Conservation (phyloP, 2,888 invertebrate species). For the Xylophagus ater region DNA sequence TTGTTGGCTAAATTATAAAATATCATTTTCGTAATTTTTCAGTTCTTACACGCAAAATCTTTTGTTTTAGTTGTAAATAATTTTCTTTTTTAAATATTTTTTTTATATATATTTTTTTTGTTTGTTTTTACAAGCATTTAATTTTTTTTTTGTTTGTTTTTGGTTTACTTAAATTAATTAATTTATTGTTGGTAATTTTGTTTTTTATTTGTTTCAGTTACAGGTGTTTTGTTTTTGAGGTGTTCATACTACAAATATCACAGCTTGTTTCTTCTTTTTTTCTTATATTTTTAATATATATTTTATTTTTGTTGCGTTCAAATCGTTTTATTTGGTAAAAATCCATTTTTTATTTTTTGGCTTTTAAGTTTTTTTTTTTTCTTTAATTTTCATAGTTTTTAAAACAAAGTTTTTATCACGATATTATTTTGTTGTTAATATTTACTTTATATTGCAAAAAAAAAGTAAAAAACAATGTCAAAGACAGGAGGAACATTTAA, state of each 20-base stretch:
- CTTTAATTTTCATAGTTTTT: slow-evolving; percentile 19
- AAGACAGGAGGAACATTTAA: no score
- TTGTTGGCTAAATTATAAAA: slow-evolving; percentile 5
- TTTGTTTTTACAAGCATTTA: slow-evolving; percentile 15
- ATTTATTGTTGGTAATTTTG: slow-evolving; percentile 15
- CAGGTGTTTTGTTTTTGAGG: slow-evolving; percentile 22
- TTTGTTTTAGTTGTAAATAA: no score
- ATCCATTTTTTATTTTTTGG: slow-evolving; percentile 15
- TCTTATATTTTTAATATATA: slow-evolving; percentile 22
- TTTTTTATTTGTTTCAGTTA: slow-evolving; percentile 16
- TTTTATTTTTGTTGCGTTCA: slow-evolving; percentile 25
- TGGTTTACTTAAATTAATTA: slow-evolving; percentile 13
- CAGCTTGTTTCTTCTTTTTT: slow-evolving; percentile 28
- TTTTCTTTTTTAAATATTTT: slow-evolving; percentile 17
- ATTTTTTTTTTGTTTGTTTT: slow-evolving; percentile 10
- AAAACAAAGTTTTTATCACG: neutral
- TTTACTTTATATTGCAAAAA: no score
- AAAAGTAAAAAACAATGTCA: no score
- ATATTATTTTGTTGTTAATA: no score
- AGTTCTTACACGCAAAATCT: no score
- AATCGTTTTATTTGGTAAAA: neutral
- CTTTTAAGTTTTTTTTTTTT: slow-evolving; percentile 17
- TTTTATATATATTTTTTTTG: slow-evolving; percentile 14
- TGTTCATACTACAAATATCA: slow-evolving; percentile 29
- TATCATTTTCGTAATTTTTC: no score